Evolutionary conservation across 1,140 invertebrate species (phyloP).

Genomic region (Brachionus plicatilis): DNA sequence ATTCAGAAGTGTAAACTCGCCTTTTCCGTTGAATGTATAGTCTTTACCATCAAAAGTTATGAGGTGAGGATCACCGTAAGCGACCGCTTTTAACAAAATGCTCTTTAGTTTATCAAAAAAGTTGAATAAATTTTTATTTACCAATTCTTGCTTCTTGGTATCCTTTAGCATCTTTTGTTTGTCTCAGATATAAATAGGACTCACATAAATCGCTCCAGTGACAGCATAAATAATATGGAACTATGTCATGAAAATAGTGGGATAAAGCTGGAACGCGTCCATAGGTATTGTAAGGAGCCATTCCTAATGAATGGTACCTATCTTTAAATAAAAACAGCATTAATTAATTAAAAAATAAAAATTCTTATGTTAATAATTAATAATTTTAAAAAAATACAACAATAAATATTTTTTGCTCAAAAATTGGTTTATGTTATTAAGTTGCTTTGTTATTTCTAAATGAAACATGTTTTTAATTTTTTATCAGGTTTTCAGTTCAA

Average conservation of each 20-base stretch:
- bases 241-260: slow-evolving; percentile 87
- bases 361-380: no score
- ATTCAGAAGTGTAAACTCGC: slow-evolving; percentile 77
- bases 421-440: no score
- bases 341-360: not conserved
- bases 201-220: slow-evolving; percentile 89
- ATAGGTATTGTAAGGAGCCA: slow-evolving; percentile 80
- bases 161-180: slow-evolving; percentile 86
- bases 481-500: no score
- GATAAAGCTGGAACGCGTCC: slow-evolving; percentile 81
- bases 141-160: slow-evolving; percentile 73
- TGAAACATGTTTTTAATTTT: no score
- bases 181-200: slow-evolving; percentile 82
- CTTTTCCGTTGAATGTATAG: slow-evolving; percentile 91
- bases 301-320: slow-evolving; percentile 65
- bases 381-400: no score
- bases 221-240: slow-evolving; percentile 87
- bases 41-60: slow-evolving; percentile 66
- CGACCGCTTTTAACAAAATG: slow-evolving; percentile 57
- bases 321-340: not conserved
- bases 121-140: not conserved
- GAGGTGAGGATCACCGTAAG: slow-evolving; percentile 89
- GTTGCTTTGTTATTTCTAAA: not conserved
- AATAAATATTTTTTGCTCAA: no score
- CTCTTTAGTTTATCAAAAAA: not conserved